A percentile compares a stretch with the other conserved stretches of the same genome.
Conservation (phyloP, 1,140 invertebrate genomes). For the Drosophila simulans region DNA sequence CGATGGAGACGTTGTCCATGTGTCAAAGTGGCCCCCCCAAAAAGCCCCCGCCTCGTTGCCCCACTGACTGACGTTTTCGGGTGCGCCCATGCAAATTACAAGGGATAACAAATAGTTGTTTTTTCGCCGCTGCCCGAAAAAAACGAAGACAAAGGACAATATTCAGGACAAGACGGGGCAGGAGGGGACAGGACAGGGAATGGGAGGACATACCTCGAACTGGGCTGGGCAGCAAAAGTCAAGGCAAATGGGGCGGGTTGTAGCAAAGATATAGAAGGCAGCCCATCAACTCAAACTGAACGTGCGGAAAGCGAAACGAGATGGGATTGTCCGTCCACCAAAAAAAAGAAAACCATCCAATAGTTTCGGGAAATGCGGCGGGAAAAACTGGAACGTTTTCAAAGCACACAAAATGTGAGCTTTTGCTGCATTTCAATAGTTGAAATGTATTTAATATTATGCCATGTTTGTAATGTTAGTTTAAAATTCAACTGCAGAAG, state of each 20-base stretch:
- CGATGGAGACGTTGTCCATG: slow-evolving; percentile 47
- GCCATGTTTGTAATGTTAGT: no score
- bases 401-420: no score
- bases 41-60: slow-evolving; percentile 2
- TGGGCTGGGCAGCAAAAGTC: slow-evolving; percentile 11
- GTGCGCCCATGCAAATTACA: slow-evolving; percentile 69
- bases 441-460: no score
- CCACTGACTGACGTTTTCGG: slow-evolving; percentile 37
- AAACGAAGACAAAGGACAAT: background rate
- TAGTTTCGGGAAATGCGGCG: background rate
- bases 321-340: background rate
- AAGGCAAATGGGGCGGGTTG: background rate
- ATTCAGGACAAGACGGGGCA: background rate
- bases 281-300: background rate
- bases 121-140: background rate
- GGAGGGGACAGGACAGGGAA: background rate
- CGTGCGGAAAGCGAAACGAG: background rate
- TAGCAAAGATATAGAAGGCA: background rate
- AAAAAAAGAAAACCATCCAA: background rate
- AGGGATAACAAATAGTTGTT: slow-evolving; percentile 62
- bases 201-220: slow-evolving; percentile 4
- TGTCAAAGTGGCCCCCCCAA: slow-evolving; percentile 58
- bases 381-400: background rate
- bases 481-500: no score
- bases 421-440: no score